Conservation (phyloP, 2,888 invertebrate genomes). For the Himalopsyche japonica region DNA sequence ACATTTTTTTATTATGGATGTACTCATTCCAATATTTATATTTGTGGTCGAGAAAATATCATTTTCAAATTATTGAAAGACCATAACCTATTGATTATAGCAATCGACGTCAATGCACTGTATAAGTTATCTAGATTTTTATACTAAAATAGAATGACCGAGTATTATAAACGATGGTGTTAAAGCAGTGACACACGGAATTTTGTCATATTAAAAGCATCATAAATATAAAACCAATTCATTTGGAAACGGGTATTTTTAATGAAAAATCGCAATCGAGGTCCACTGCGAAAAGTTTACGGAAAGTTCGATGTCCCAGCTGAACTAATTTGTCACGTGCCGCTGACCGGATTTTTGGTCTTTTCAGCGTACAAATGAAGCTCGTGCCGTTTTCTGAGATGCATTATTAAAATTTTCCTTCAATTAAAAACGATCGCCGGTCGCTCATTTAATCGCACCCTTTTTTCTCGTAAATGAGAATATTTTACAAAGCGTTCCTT, state of each 20-base stretch:
- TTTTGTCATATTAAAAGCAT: not conserved
- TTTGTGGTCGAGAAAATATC: too few relatives aligned
- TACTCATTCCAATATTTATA: too few relatives aligned
- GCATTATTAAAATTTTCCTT: slow-evolving; percentile 39
- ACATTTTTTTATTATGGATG: too few relatives aligned
- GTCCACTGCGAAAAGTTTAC: not conserved
- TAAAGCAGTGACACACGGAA: not conserved
- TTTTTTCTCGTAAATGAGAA: slow-evolving; percentile 28
- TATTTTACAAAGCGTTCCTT: slow-evolving; percentile 18
- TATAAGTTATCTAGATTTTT: too few relatives aligned
- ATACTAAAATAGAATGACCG: too few relatives aligned
- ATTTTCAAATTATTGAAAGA: too few relatives aligned
- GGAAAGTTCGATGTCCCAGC: not conserved
- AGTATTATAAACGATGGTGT: not conserved
- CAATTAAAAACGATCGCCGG: slow-evolving; percentile 37
- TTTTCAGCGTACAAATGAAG: not conserved
- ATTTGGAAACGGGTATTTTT: not conserved
- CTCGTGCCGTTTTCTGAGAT: slow-evolving; percentile 36
- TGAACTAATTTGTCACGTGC: slow-evolving; percentile 24
- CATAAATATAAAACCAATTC: not conserved
- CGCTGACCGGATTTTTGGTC: not conserved
- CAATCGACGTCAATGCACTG: too few relatives aligned
- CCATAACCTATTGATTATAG: too few relatives aligned
- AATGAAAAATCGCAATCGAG: not conserved
- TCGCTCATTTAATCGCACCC: slow-evolving; percentile 32